Evolutionary conservation across 2,797 vertebrate species (phyloP).

Genomic region (Lindbergichthys nudifrons): DNA sequence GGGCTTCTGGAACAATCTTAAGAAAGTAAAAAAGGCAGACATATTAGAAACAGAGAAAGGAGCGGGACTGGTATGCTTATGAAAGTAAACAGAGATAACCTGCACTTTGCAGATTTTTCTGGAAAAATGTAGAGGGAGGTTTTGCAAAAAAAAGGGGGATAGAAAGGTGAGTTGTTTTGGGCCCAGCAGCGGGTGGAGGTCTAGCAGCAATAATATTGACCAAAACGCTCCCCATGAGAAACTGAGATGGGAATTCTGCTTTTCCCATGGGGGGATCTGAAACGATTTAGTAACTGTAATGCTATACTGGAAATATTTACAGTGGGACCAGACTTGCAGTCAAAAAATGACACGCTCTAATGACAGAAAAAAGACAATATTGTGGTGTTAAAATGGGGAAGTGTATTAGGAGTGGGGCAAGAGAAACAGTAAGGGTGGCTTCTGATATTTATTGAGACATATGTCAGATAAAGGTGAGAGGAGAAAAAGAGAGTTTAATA

Average conservation of each 20-base stretch:
- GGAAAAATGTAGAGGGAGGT: constrained; percentile 18
- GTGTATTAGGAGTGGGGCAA: not conserved
- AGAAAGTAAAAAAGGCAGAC: not conserved
- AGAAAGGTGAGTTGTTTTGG: constrained; percentile 58
- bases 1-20: constrained; percentile 9
- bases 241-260: constrained; percentile 76
- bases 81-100: constrained; percentile 60
- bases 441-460: constrained; percentile 33
- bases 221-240: constrained; percentile 67
- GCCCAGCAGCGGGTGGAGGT: constrained; percentile 58
- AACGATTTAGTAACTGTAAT: constrained; percentile 71
- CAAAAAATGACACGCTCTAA: constrained; percentile 51
- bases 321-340: constrained; percentile 59
- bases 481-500: constrained; percentile 15
- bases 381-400: constrained; percentile 29
- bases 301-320: constrained; percentile 80
- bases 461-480: constrained; percentile 43
- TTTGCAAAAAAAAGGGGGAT: constrained; percentile 28
- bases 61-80: constrained; percentile 16
- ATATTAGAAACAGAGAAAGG: constrained; percentile 8
- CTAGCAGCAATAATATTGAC: constrained; percentile 74
- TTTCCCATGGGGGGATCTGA: constrained; percentile 64
- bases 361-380: constrained; percentile 62
- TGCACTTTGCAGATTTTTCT: constrained; percentile 34
- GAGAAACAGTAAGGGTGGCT: constrained; percentile 13